Evolutionary conservation across 2,113 vertebrate species (phyloP).

Genomic region (Reinhardtius hippoglossoides): DNA sequence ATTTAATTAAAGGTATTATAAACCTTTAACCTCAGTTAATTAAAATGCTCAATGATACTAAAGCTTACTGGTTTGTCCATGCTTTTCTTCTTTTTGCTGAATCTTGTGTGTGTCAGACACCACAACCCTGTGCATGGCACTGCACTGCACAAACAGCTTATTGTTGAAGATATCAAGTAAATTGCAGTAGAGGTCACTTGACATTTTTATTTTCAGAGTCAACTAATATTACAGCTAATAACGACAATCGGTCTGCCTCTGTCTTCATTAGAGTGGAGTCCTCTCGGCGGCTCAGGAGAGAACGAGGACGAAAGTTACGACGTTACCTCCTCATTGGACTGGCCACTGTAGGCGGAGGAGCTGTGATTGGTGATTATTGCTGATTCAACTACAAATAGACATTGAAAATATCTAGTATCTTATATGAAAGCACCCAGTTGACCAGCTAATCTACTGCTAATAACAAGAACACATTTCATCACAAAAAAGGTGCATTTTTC

Average conservation of each 20-base stretch:
- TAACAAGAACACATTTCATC: neutral
- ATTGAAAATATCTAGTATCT: neutral
- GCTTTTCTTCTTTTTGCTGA: neutral
- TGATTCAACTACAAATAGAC: neutral
- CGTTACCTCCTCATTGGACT: slow-evolving; percentile 94
- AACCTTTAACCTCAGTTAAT: slow-evolving; percentile 7
- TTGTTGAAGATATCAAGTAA: slow-evolving; percentile 6
- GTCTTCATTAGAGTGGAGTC: slow-evolving; percentile 83
- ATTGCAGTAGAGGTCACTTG: neutral
- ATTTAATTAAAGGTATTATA: neutral
- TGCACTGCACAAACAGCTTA: slow-evolving; percentile 1
- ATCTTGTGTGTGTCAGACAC: neutral
- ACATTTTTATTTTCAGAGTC: neutral
- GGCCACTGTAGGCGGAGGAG: slow-evolving; percentile 93
- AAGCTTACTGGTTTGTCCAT: no score
- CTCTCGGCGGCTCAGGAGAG: slow-evolving; percentile 85
- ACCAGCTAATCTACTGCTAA: neutral
- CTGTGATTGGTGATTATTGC: slow-evolving; percentile 88
- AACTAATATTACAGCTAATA: neutral
- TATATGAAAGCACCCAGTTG: neutral
- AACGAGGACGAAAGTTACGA: slow-evolving; percentile 87
- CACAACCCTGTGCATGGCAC: no score
- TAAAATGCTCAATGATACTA: neutral
- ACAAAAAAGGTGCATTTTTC: neutral
- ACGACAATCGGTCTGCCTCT: slow-evolving; percentile 18